Evolutionary conservation across 2,797 vertebrate species (phyloP).

Genomic region (Liparis tanakae): DNA sequence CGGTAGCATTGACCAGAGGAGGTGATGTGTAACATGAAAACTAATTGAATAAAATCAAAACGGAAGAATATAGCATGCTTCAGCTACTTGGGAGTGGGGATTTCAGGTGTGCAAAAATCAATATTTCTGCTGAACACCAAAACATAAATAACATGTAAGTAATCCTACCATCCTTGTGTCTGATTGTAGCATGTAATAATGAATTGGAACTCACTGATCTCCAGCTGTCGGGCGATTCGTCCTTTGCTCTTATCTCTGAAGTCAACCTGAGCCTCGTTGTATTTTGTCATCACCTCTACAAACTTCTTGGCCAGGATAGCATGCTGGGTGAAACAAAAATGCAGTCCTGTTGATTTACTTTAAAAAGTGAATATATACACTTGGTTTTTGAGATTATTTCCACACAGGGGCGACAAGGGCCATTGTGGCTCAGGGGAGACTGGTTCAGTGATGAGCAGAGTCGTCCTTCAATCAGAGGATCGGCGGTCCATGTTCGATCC

Average conservation of each 20-base stretch:
- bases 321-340: constrained; percentile 76
- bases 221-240: constrained; percentile 91
- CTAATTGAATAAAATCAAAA: not conserved
- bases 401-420: no score
- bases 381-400: not conserved
- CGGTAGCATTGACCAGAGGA: not conserved
- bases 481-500: no score
- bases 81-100: not conserved
- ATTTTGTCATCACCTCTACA: constrained; percentile 96
- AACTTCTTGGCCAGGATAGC: constrained; percentile 92
- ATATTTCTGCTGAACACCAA: not conserved
- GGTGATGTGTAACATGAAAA: not conserved
- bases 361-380: not conserved
- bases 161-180: not conserved
- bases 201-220: constrained; percentile 88
- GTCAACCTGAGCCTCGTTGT: constrained; percentile 93
- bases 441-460: no score
- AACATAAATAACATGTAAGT: not conserved
- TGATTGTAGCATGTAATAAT: not conserved
- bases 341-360: not conserved
- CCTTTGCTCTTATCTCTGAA: constrained; percentile 96
- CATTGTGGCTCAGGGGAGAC: no score
- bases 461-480: no score
- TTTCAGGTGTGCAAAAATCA: not conserved
- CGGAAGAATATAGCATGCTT: no score